A percentile compares a stretch with the other conserved stretches of the same genome.
These are phyloP conservation scores for Mercenaria mercenaria DNA, from an alignment of 1,140 invertebrate genomes.

Conservation along the genomic window DNA sequence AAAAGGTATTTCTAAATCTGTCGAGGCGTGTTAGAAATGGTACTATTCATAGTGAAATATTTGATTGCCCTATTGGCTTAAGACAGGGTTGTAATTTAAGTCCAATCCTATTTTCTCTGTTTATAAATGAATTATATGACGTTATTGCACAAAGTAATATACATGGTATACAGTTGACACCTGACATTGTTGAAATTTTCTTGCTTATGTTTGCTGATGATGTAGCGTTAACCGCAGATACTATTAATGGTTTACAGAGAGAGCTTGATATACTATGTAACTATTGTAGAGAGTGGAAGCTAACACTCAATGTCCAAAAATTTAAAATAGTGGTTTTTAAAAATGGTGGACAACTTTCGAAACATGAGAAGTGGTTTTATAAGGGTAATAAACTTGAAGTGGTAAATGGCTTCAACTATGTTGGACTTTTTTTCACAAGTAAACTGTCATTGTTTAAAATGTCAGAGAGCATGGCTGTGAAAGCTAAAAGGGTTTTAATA, in stretches of 20 bases:
- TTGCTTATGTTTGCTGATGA: conserved; percentile 21
- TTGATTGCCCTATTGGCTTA: conserved; percentile 1
- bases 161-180: background rate
- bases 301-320: background rate
- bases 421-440: background rate
- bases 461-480: background rate
- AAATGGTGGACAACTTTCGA: background rate
- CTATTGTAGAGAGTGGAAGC: background rate
- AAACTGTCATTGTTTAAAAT: conserved; percentile 17
- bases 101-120: conserved; percentile 29
- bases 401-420: background rate
- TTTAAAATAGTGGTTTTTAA: background rate
- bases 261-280: background rate
- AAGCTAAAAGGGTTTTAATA: background rate
- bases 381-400: background rate
- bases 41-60: background rate
- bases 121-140: conserved; percentile 25
- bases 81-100: background rate
- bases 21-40: conserved; percentile 7
- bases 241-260: conserved; percentile 11
- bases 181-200: background rate
- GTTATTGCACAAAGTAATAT: background rate
- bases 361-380: conserved; percentile 21
- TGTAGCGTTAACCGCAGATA: conserved; percentile 14
- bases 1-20: conserved; percentile 30